phyloP scores from a whole-genome alignment of 1,140 invertebrate species.

The Lethrus apterus region DNA sequence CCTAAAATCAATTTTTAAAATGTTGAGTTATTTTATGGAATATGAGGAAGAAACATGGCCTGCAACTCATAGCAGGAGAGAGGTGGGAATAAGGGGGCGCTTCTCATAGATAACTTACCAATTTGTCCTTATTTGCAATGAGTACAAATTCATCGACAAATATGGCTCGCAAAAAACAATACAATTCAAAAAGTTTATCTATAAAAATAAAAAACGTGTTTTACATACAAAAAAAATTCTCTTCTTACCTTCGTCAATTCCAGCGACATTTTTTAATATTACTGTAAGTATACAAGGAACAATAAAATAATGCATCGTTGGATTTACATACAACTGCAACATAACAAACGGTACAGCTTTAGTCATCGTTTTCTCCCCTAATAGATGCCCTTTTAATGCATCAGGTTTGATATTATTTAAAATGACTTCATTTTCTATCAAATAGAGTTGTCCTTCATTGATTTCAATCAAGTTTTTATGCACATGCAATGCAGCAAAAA shows the following conservation, averaged over 20 bases:
- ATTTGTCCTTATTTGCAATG: constrained; percentile 31
- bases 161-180: constrained; percentile 43
- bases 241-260: constrained; percentile 36
- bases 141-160: constrained; percentile 51
- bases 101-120: constrained; percentile 21
- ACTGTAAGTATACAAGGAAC: constrained; percentile 51
- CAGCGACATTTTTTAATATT: constrained; percentile 36
- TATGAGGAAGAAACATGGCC: constrained; percentile 16
- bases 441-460: constrained; percentile 24
- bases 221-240: neutral
- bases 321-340: constrained; percentile 66
- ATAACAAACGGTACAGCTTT: constrained; percentile 60
- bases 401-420: constrained; percentile 44
- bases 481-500: constrained; percentile 31
- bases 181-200: constrained; percentile 37
- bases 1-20: constrained; percentile 37
- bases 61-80: constrained; percentile 12
- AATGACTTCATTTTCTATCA: constrained; percentile 31
- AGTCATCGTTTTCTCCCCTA: constrained; percentile 57
- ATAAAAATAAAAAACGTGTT: constrained; percentile 37
- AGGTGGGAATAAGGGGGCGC: constrained; percentile 21
- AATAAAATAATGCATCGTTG: constrained; percentile 57
- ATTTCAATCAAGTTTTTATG: constrained; percentile 37
- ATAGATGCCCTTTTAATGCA: constrained; percentile 52
- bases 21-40: constrained; percentile 6